A percentile compares a stretch with the other conserved stretches of the same genome.
These are phyloP conservation scores for Spizaetus ornatus DNA, from an alignment of 2,113 vertebrate genomes.

Conservation along the genomic window DNA sequence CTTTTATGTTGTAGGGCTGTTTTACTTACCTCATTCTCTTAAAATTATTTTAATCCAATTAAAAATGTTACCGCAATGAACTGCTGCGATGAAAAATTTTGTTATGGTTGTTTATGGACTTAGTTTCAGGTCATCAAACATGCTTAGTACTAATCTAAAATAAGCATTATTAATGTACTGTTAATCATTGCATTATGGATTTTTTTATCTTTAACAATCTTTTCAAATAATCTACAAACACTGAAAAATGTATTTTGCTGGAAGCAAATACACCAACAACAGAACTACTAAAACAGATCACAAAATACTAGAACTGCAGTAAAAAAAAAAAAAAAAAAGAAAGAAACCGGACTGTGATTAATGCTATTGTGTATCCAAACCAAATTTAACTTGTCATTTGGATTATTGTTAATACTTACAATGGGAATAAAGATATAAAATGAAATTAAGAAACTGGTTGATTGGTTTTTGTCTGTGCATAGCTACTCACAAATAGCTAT, in stretches of 20 bases:
- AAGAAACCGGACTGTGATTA: neutral
- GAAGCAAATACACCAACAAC: neutral
- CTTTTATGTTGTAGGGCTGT: neutral
- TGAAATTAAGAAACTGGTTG: constrained; percentile 34
- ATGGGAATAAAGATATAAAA: constrained; percentile 49
- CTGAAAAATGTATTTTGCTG: neutral
- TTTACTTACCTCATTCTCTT: constrained; percentile 17
- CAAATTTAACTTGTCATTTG: constrained; percentile 9
- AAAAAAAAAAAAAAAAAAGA: neutral
- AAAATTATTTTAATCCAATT: neutral
- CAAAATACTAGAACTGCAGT: neutral
- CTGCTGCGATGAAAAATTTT: neutral
- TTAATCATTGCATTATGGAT: neutral
- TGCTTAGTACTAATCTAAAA: neutral
- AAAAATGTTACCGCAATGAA: neutral
- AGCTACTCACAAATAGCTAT: constrained; percentile 32
- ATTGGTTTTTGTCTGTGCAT: constrained; percentile 20
- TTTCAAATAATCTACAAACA: neutral
- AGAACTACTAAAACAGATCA: neutral
- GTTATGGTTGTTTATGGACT: neutral
- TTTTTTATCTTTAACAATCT: neutral
- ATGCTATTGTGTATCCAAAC: constrained; percentile 41
- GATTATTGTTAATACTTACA: constrained; percentile 38
- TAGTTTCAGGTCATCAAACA: neutral
- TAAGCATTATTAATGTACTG: neutral